Evolutionary conservation across 2,797 vertebrate genomes (phyloP), one percentile per base, ranked within the genome.

Genomic region (Pempheris klunzingeri): DNA sequence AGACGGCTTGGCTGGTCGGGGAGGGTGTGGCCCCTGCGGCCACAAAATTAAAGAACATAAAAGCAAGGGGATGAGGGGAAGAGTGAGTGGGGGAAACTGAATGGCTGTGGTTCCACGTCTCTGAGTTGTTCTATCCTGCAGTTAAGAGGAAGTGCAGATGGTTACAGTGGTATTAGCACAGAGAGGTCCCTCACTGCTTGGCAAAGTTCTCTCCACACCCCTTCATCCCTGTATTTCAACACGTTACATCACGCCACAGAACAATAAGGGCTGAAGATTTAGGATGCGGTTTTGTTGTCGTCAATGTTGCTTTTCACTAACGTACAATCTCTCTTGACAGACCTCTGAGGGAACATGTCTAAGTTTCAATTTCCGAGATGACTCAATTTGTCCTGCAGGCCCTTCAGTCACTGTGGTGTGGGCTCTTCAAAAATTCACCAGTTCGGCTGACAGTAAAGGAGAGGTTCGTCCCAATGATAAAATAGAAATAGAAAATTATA

Each of bases 41-140:
- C 91, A 77, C 91, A 86, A 95, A 95, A 94, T 94, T 88, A 94
- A 90, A 95, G 93, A 94, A 94, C 87, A 80, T 88, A 87, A 91
- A 91, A 89, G 87, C 82, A 81, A 90, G 87, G 81, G 83, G 87
- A 91, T 84, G 88, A 92, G 82, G 83, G 85, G 73, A 87, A 89
- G 87, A 88, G 74, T 78, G 82, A 82, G 76, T 71, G 74, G 87
- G 88, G 81, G 81, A 87, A 87, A 82, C 80, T 65, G 69, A 86
- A 60, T 43, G 74, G 73, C 78, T 92, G 84, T 52, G 89, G 87
- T 87, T 87, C 67, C 43, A 71, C 39, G 46, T 88, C 80, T 87
- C 36, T 1, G 52, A 86, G 80, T 77, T 74, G 83, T 84, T 87
- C 83, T 55, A 87, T 83, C 77, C 87, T 66, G 71, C 58, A 64